These are phyloP conservation scores for Megamerina dolium DNA, from an alignment of 2,888 invertebrate species.

Conservation along the genomic window DNA sequence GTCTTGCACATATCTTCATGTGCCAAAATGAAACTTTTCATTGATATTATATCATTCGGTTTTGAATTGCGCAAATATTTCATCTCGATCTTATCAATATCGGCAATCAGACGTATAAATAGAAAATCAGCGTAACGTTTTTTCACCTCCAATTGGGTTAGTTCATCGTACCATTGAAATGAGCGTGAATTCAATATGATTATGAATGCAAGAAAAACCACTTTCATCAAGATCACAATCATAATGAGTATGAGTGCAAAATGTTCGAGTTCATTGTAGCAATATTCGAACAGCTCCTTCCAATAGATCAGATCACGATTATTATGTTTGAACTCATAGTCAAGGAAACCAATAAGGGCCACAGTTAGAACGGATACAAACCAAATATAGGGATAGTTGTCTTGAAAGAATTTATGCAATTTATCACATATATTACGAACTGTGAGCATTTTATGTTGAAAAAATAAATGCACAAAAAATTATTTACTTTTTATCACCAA, in stretches of 20 bases:
- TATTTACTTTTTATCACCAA: conserved; percentile 14
- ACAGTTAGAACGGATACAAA: conserved; percentile 19
- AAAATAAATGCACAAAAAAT: neutral
- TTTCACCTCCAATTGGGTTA: conserved; percentile 37
- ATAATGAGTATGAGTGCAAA: conserved; percentile 23
- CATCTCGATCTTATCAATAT: conserved; percentile 36
- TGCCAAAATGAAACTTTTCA: conserved; percentile 32
- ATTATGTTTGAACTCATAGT: conserved; percentile 27
- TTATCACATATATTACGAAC: conserved; percentile 19
- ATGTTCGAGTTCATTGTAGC: conserved; percentile 23
- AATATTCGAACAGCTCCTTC: conserved; percentile 20
- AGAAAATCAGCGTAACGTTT: conserved; percentile 44
- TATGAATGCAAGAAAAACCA: conserved; percentile 23
- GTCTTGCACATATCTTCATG: conserved; percentile 40
- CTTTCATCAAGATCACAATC: conserved; percentile 21
- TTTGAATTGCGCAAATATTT: conserved; percentile 25
- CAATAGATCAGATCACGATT: conserved; percentile 27
- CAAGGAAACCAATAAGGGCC: conserved; percentile 24
- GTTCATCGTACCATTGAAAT: conserved; percentile 26
- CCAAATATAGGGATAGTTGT: conserved; percentile 24
- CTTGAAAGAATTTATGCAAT: conserved; percentile 24
- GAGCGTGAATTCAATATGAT: conserved; percentile 24
- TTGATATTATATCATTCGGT: conserved; percentile 22
- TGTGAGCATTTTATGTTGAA: conserved; percentile 18
- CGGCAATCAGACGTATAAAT: conserved; percentile 37